Base-by-base conservation (phyloP, 1,140 invertebrate species). In the Zaprionus taronus region DNA sequence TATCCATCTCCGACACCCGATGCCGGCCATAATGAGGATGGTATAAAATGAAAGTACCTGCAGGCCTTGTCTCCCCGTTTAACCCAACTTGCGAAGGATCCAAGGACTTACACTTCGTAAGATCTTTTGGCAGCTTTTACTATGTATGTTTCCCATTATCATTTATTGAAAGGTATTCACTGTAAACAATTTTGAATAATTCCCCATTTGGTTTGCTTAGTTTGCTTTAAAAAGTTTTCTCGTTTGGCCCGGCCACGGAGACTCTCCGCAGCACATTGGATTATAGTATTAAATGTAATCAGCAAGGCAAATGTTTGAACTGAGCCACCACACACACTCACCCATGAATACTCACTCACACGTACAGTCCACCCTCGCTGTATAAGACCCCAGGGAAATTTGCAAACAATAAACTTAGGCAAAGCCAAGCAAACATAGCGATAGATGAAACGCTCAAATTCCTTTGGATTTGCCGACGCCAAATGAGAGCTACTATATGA, bases 271-370 rank as follows among this genome's bases (percentile, higher is more conserved):
- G 26, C 64, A 77, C 74, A 87, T 65, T 77, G 81, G 86, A 85
- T 85, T 84, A 76, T 71, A 76, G 86, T 79, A 90, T 91, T 91
- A 90, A 83, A 90, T 83, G 85, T 85, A 91, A 91, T 91, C 86
- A 91, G 82, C 77, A 85, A 74, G 67, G 71, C 82, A 90, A 90
- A 91, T 84, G 80, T 91, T 91, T 90, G 85, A 89, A 78, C 81
- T 80, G 34, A 56, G 26, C 62, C 47, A 36, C 15, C 49, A 55
- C 24, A 36, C 20, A 51, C 36, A 17, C 76, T 34, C 47, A 49
- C 49, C 22, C 49, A 56, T 58, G 57, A 14, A n/a, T 15, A 11
- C 58, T 20, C 9, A 15, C n/a, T 3, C 38, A 22, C 14, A 28
- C 1, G n/a, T 49, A 28, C 34, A 17, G 34, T 28, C 14, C 22